A percentile compares a stretch with the other conserved stretches of the same genome.
Conservation (phyloP, 1,140 invertebrate species). For the Artemia franciscana region DNA sequence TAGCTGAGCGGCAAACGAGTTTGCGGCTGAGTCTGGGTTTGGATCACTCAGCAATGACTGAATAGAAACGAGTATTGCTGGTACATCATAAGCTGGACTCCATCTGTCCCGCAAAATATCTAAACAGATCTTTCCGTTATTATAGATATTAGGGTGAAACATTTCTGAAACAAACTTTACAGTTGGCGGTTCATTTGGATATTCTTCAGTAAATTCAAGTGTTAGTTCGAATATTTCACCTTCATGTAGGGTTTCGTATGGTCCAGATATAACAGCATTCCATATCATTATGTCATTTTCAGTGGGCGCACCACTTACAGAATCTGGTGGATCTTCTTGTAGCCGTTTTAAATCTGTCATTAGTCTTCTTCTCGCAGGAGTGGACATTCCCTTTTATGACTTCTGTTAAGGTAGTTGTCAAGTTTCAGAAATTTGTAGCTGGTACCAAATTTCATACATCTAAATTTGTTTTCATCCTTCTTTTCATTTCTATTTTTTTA, state of each 20-base stretch:
- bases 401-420: too few species aligned
- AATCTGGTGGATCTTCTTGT: too few species aligned
- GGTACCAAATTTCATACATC: too few species aligned
- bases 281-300: too few species aligned
- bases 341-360: too few species aligned
- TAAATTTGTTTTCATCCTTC: too few species aligned
- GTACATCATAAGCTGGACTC: conserved; percentile 44
- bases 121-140: conserved; percentile 41
- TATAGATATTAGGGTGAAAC: conserved; percentile 48
- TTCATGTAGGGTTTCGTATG: conserved; percentile 44
- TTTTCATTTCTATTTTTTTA: too few species aligned
- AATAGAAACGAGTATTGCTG: conserved; percentile 41
- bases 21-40: conserved; percentile 43
- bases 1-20: conserved; percentile 39
- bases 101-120: conserved; percentile 39
- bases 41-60: conserved; percentile 38
- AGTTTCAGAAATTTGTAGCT: too few species aligned
- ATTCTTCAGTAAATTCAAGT: conserved; percentile 42
- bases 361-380: too few species aligned
- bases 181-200: conserved; percentile 40
- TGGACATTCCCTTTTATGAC: too few species aligned
- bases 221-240: conserved; percentile 42
- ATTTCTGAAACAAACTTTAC: conserved; percentile 39
- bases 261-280: too few species aligned
- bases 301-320: too few species aligned